Evolutionary conservation across 2,113 vertebrate species (phyloP), one percentile per base, ranked within the genome.

Genomic region (Larimichthys crocea): DNA sequence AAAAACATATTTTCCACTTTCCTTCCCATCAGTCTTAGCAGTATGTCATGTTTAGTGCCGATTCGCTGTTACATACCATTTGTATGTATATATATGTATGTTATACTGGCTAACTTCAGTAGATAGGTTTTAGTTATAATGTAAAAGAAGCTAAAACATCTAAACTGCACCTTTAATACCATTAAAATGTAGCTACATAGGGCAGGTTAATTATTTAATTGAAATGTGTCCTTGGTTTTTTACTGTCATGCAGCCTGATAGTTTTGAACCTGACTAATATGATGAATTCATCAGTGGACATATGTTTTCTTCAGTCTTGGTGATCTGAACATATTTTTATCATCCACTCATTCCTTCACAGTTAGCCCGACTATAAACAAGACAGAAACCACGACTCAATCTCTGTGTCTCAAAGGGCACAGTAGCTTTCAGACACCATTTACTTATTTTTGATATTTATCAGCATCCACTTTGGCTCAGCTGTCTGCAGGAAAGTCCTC

Each of bases 401-500:
- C 29, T 40, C 31, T 3, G 31, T 11, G 29, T 40, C 59, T 61
- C 59, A 20, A 29, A n/a, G 5, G 35, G 11, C 60, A 14, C 44
- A 8, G 1, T n/a, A 20, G 16, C 40, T 19, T 53, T 24, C 24
- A 17, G 10, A 40, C 5, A 42, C 12, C 20, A 24, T 53, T 84
- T 68, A 22, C 61, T 48, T 29, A 17, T 11, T 66, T 72, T 70
- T 78, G 64, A 48, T 80, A 31, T 83, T 66, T 49, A 65, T 76
- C 61, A 68, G 59, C 11, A 48, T 57, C 17, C 31, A 61, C 31
- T 59, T 55, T 76, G 71, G 71, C 78, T 80, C 79, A 66, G 75
- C 50, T 67, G 50, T 69, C 74, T 80, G 63, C 62, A 66, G 61
- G 22, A 81, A 81, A 56, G 79, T 82, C 75, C 59, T 86, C 70